Base-by-base conservation (phyloP, 2,888 invertebrate genomes). In the Eupsilia transversa region DNA sequence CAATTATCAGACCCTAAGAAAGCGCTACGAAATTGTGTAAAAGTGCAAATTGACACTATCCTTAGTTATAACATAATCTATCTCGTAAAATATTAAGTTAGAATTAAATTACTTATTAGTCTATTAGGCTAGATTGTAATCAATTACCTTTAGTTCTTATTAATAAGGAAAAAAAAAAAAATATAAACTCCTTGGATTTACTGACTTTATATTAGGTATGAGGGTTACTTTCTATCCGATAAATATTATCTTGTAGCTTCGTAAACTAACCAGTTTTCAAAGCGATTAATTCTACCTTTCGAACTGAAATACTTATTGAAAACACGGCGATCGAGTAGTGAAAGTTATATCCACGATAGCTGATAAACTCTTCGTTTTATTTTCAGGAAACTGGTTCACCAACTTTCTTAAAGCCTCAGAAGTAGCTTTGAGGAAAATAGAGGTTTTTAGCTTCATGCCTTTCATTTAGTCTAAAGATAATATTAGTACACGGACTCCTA, bases 341-440 rank as follows among this genome's bases (percentile, higher is more conserved):
- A 66, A 83, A 85, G 83, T 82, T 86, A 67, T 72, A 52, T 72
- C 59, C 49, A 3, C 69, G 66, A 54, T 56, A 63, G 79, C 54
- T 67, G 77, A 83, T 82, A 82, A 86, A 85, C 65, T 72, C 59
- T 54, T 52, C n/a, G 86, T 59, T 83, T 83, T 77, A 86, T 72
- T 78, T 86, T 63, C 57, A 57, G 61, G 57, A 69, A 85, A 77
- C 68, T 72, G 46, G 77, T 63, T 69, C 61, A 66, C 41, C 1
- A 70, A 86, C 54, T 82, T 72, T 43, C 61, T 72, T 43, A 38
- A 56, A 60, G 60, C 66, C 72, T 67, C 70, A 60, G 64, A 6
- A 35, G 59, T 61, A 57, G 46, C 67, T 78, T 68, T 56, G 35
- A 56, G 46, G 43, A 60, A 83, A 74, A 82, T 82, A 54, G 49